A percentile compares a stretch with the other conserved stretches of the same genome.
Conservation (phyloP, 2,113 vertebrate species). For the Vulpes lagopus region DNA sequence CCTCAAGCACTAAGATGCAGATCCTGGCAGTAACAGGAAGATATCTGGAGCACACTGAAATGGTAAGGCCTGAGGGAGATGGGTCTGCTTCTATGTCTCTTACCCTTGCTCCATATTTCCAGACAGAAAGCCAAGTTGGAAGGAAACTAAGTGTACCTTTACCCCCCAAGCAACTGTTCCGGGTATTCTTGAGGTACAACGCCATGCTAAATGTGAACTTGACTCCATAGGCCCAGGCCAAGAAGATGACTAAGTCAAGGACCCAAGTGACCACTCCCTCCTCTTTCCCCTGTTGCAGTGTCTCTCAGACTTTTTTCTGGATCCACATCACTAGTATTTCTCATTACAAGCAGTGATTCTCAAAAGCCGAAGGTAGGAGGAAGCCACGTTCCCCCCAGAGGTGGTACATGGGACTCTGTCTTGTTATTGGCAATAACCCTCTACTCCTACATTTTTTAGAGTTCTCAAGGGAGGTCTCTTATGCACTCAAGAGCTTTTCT, state of each 20-base stretch:
- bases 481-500: neutral
- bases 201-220: neutral
- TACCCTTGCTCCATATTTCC: neutral
- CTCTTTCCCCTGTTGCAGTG: neutral
- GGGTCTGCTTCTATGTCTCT: neutral
- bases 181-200: neutral
- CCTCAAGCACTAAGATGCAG: neutral
- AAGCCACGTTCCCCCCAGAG: neutral
- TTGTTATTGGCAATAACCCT: neutral
- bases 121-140: conserved; percentile 28
- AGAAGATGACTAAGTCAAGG: neutral
- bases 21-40: neutral
- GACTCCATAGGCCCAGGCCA: neutral
- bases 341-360: conserved; percentile 28
- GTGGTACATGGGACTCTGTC: neutral
- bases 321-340: neutral
- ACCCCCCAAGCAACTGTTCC: neutral
- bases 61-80: neutral
- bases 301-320: neutral
- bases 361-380: neutral
- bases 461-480: neutral
- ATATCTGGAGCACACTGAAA: neutral
- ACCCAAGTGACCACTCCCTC: neutral
- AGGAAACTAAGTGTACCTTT: neutral
- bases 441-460: neutral